Evolutionary conservation across 2,888 invertebrate genomes (phyloP).

Genomic region (Artemia sp.): DNA sequence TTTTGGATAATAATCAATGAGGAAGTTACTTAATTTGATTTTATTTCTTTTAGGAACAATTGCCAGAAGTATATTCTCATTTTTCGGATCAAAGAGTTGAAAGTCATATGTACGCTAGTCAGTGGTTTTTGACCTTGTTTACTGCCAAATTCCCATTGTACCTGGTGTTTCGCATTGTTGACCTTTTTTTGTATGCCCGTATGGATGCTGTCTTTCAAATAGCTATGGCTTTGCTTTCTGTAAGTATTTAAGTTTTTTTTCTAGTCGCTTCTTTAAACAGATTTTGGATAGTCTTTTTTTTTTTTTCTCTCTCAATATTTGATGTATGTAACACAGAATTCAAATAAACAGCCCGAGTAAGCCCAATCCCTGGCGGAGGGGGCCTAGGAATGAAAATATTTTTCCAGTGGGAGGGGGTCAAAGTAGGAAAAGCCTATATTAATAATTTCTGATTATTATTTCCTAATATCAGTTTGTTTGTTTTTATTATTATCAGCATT

Average conservation of each 20-base stretch:
- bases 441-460: too few relatives aligned
- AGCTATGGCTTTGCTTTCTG: conserved; percentile 75
- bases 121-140: conserved; percentile 99
- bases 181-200: conserved; percentile 86
- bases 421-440: too few relatives aligned
- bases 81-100: conserved; percentile 72
- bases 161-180: conserved; percentile 90
- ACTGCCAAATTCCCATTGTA: conserved; percentile 95
- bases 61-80: conserved; percentile 60
- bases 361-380: not conserved
- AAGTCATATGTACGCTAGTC: conserved; percentile 97
- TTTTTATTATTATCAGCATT: too few relatives aligned
- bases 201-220: conserved; percentile 90
- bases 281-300: not conserved
- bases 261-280: too few relatives aligned
- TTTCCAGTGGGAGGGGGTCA: too few relatives aligned
- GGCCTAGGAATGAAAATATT: conserved; percentile 25
- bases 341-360: not conserved
- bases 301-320: not conserved
- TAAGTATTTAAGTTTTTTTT: conserved; percentile 32
- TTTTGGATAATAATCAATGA: not conserved
- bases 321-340: not conserved
- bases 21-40: not conserved
- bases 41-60: conserved; percentile 44
- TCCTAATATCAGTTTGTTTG: too few relatives aligned